Percentiles rank a stretch among this genome's conserved stretches.
phyloP scores from a whole-genome alignment of 2,113 vertebrate species.

The Proterorhinus semilunaris region DNA sequence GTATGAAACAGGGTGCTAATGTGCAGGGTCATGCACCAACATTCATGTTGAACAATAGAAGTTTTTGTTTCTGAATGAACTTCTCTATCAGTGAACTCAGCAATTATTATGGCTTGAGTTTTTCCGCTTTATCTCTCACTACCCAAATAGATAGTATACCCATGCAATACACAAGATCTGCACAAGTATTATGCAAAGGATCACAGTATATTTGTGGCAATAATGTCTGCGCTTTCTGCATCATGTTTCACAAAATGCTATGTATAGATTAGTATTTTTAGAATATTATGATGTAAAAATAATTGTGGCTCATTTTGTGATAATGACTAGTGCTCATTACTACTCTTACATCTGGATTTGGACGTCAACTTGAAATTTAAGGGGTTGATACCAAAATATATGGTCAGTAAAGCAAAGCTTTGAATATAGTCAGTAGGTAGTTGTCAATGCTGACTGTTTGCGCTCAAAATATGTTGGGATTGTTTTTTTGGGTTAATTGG shows the following conservation, averaged over 20 bases:
- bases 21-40: slow-evolving; percentile 49
- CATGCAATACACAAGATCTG: slow-evolving; percentile 69
- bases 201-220: slow-evolving; percentile 77
- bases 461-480: background rate
- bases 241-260: slow-evolving; percentile 48
- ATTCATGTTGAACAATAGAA: slow-evolving; percentile 18
- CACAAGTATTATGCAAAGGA: slow-evolving; percentile 77
- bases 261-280: slow-evolving; percentile 55
- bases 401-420: background rate
- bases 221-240: slow-evolving; percentile 71
- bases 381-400: too few relatives aligned
- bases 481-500: background rate
- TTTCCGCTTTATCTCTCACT: slow-evolving; percentile 65
- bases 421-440: background rate
- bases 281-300: slow-evolving; percentile 42
- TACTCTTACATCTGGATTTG: background rate
- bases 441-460: too few relatives aligned
- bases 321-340: slow-evolving; percentile 5
- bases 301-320: slow-evolving; percentile 47
- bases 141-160: slow-evolving; percentile 70
- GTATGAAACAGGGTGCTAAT: slow-evolving; percentile 70
- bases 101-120: slow-evolving; percentile 41
- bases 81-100: slow-evolving; percentile 1
- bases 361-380: background rate
- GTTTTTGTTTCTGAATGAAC: background rate